phyloP scores from a whole-genome alignment of 2,797 vertebrate species.

The Gorsachius magnificus region DNA sequence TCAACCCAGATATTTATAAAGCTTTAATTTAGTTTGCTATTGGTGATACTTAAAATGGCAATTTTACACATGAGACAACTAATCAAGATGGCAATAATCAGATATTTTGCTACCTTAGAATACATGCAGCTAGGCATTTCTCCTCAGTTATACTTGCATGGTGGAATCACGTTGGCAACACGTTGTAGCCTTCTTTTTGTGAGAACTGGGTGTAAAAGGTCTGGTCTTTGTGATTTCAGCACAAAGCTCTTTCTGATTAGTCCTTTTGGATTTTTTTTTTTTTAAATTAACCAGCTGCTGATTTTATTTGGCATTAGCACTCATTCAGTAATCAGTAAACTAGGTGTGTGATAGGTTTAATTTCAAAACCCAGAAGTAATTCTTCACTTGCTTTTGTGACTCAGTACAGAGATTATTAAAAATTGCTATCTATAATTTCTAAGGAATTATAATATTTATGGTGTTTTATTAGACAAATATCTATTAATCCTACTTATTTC shows the following conservation, averaged over 20 bases:
- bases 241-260: not conserved
- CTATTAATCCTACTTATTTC: not conserved
- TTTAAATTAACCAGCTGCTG: not conserved
- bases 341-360: not conserved
- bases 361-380: not conserved
- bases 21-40: not conserved
- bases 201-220: not conserved
- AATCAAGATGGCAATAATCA: not conserved
- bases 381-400: not conserved
- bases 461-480: not conserved
- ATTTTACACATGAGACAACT: not conserved
- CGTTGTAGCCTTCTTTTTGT: not conserved
- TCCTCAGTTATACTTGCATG: not conserved
- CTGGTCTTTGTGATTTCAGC: not conserved
- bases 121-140: not conserved
- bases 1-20: not conserved
- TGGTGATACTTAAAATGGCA: not conserved
- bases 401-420: not conserved
- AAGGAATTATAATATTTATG: not conserved
- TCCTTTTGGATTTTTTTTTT: not conserved
- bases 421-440: not conserved
- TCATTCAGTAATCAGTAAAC: not conserved
- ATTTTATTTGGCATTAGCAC: not conserved
- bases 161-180: not conserved
- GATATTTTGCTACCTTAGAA: not conserved